Percentiles rank a stretch among this genome's conserved stretches.
Evolutionary conservation across 2,113 vertebrate species (phyloP).

Genomic region (Neolamprologus devosi): DNA sequence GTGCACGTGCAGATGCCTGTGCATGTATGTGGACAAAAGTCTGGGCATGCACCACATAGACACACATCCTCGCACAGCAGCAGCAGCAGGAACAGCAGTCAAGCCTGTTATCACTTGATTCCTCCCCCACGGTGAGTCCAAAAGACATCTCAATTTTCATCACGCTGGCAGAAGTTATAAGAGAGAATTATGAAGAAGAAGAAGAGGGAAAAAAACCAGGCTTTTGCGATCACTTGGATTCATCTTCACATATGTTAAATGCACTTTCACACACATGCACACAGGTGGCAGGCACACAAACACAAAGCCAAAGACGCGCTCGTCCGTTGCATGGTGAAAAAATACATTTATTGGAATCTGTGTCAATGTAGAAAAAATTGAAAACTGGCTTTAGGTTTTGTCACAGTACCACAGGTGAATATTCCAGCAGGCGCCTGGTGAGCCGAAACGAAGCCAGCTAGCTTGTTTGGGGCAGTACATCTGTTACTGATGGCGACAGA

Average conservation of each 20-base stretch:
- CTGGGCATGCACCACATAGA: background rate
- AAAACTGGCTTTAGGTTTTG: constrained; percentile 68
- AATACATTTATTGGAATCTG: constrained; percentile 79
- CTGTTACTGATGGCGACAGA: constrained; percentile 51
- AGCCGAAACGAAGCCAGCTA: constrained; percentile 36
- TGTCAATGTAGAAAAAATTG: constrained; percentile 72
- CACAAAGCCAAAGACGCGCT: constrained; percentile 38
- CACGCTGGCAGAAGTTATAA: constrained; percentile 45
- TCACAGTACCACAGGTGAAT: constrained; percentile 67
- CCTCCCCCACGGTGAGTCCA: constrained; percentile 16
- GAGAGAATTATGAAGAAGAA: background rate
- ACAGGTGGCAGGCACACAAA: constrained; percentile 12
- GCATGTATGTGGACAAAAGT: background rate
- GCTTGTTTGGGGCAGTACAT: constrained; percentile 50
- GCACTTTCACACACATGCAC: background rate
- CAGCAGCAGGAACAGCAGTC: background rate
- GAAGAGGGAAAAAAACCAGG: background rate
- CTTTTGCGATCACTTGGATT: background rate
- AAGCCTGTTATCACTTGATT: constrained; percentile 35
- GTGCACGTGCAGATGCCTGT: background rate
- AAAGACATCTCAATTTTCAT: constrained; percentile 51
- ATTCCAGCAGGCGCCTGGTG: constrained; percentile 44
- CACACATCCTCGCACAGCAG: background rate
- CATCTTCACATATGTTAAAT: background rate
- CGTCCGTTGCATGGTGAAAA: constrained; percentile 68